Evolutionary conservation across 2,888 invertebrate species (phyloP), one percentile per base, ranked within the genome.

Genomic region (Diarsia dahlii): DNA sequence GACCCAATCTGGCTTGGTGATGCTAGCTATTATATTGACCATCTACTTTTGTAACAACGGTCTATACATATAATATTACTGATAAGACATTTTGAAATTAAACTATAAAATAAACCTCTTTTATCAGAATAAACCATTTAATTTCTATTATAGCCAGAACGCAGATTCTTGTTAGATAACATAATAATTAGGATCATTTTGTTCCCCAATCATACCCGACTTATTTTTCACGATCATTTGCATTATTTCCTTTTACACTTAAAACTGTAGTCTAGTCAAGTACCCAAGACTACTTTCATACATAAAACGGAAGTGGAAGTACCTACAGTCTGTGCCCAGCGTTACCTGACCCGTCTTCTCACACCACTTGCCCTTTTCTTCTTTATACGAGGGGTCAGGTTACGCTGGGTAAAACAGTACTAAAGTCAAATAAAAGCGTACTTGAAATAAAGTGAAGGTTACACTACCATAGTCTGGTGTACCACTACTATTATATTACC

Each of bases 341-440:
- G 6, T 39, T 39, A 39, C 39, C 39, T 39, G 39, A 39, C 39
- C 39, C 8, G 6, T 8, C 8, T 39, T 39, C 39, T 39, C 39
- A 39, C 39, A 39, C 39, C 6, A 39, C 39, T 39, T 39, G 39
- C 39, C 8, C 39, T 39, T 8, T 8, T 39, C 39, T 39, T 39
- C 39, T 39, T 39, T 5, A 39, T 4, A 39, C 39, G 39, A 39
- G 39, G 39, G 39, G 39, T 39, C 39, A 39, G 8, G 39, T 39
- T 8, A 39, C 1, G 39, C 39, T 8, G 39, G 39, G 39, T 8
- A 39, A 39, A 39, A 39, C 39, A 39, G 39, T 70, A 54, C n/a
- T 56, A 71, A 64, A 80, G 10, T 62, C 54, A 81, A 78, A 66
- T 66, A 62, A 65, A 78, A 78, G 65, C 66, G 56, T 45, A 66